Conservation (phyloP, 2,797 vertebrate genomes). For the Gila robusta region DNA sequence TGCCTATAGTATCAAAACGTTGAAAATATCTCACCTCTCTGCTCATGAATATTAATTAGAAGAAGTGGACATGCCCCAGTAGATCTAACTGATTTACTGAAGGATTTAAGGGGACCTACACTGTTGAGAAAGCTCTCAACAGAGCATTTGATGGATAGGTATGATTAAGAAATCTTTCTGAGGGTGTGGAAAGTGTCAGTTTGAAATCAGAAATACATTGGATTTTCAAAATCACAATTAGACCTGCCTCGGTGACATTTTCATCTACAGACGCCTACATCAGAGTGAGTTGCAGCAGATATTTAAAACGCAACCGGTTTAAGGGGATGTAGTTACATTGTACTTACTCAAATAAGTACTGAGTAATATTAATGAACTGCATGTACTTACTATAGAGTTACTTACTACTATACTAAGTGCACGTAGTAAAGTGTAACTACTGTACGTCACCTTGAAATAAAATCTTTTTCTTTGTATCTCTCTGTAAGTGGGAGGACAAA, state of each 20-base stretch:
- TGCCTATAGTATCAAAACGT: not conserved
- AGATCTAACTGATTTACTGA: conserved; percentile 5
- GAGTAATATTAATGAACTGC: not conserved
- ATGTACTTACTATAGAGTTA: not conserved
- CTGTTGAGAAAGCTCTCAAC: not conserved
- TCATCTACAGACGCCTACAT: not conserved
- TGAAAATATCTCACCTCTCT: not conserved
- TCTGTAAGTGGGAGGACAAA: not conserved
- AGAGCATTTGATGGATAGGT: not conserved
- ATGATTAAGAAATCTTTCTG: conserved; percentile 20
- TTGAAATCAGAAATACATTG: not conserved
- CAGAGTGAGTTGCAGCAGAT: not conserved
- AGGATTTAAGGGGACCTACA: not conserved
- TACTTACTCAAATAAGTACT: too few relatives aligned
- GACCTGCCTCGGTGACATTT: not conserved
- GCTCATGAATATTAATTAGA: conserved; percentile 13
- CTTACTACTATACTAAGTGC: too few relatives aligned
- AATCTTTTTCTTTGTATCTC: not conserved
- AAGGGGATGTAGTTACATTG: not conserved
- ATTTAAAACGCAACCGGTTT: not conserved
- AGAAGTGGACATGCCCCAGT: not conserved
- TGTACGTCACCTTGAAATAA: too few relatives aligned
- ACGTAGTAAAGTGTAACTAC: too few relatives aligned
- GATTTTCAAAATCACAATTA: not conserved
- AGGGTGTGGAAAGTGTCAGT: not conserved